These are phyloP conservation scores for Sceloporus tristichus DNA, from an alignment of 2,113 vertebrate species.

Conservation along the genomic window DNA sequence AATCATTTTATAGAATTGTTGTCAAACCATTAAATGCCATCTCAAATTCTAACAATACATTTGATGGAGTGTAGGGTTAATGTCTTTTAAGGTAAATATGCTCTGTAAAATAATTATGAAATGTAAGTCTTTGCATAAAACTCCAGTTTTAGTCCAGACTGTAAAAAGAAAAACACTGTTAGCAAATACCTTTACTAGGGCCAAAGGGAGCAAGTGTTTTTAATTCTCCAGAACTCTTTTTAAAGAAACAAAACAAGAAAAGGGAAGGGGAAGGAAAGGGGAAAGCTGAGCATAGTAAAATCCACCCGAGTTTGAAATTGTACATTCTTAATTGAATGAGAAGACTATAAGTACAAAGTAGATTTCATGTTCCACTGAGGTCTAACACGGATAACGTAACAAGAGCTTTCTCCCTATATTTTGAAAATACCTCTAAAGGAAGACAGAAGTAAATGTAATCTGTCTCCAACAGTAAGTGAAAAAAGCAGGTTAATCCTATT, in stretches of 20 bases:
- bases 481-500: not conserved
- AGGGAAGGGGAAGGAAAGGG: too few relatives aligned
- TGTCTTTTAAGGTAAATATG: not conserved
- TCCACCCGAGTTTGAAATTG: not conserved
- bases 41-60: slow-evolving; percentile 12
- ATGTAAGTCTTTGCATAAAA: slow-evolving; percentile 12
- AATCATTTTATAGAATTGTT: not conserved
- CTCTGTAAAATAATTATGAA: slow-evolving; percentile 5
- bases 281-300: too few relatives aligned
- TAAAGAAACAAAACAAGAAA: not conserved
- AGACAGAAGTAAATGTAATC: not conserved
- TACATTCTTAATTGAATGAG: not conserved
- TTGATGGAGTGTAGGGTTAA: slow-evolving; percentile 10
- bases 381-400: not conserved
- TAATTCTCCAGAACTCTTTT: not conserved
- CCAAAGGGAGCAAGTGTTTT: not conserved
- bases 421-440: not conserved
- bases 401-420: not conserved
- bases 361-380: not conserved
- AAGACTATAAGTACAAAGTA: not conserved
- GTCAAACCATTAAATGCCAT: not conserved
- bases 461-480: not conserved
- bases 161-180: not conserved
- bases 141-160: not conserved
- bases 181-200: not conserved